Evolutionary conservation across 2,888 invertebrate species (phyloP), one percentile per base, ranked within the genome.

Genomic region (Colostygia pectinataria): DNA sequence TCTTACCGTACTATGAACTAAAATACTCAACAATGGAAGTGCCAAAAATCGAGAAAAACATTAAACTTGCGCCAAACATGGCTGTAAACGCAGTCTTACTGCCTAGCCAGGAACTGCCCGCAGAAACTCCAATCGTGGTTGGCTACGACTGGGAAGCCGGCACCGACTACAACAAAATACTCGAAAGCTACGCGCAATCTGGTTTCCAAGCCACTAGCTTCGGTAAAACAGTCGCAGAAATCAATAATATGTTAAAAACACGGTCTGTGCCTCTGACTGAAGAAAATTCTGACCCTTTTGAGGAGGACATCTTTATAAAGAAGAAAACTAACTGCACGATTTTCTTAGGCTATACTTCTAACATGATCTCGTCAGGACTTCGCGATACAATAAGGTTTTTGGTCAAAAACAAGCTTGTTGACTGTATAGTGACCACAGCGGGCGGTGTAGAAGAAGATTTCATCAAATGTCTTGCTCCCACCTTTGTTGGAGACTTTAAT

Each of bases 181-280:
- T 99, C 31, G 91, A 95, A 57, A 94, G 95, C 18, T 99, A 95
- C 78, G 77, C 91, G 20, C 91, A 92, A 46, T 95, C 95, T 12
- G 99, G 99, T n/a, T 99, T 99, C 83, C 99, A 99, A 91, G 98
- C 99, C 0, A 98, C 98, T 0, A 98, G 95, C 91, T 96, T 99
- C 76, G 98, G 97, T 0, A 87, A 94, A 67, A 98, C 98, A 0
- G 94, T 99, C 0, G 91, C 94, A 40, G 98, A 99, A 92, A 95
- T 99, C 53, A 95, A 97, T 66, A 95, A 93, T 91, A 99, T 99
- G 99, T 91, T 97, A 38, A 92, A 93, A 76, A 93, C 93, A 68
- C 93, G 97, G 60, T 91, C 92, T 8, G 79, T 93, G 57, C 93
- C 95, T 0, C 74, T 98, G 29, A 90, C 92, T 0, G 91, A 92